A percentile compares a stretch with the other conserved stretches of the same genome.
Conservation (phyloP, 2,113 vertebrate species). For the Semicossyphus pulcher region DNA sequence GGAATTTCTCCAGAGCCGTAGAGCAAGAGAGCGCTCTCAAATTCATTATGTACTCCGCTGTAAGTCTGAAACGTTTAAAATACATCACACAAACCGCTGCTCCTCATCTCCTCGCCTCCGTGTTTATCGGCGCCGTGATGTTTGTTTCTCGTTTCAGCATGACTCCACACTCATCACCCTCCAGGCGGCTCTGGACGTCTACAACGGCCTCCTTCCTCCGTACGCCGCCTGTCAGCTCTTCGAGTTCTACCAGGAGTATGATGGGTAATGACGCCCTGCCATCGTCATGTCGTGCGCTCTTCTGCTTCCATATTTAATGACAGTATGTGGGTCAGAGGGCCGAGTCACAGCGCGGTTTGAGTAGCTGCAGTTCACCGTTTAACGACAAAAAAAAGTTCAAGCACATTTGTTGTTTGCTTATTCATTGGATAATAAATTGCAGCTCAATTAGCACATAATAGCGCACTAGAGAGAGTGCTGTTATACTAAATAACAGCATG, state of each 20-base stretch:
- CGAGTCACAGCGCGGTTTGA: conserved; percentile 27
- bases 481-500: too few relatives aligned
- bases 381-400: conserved; percentile 11
- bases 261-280: conserved; percentile 84
- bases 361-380: conserved; percentile 8
- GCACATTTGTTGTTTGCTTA: background rate
- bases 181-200: conserved; percentile 88
- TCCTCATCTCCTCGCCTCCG: conserved; percentile 29
- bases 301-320: conserved; percentile 50
- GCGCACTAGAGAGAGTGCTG: too few relatives aligned
- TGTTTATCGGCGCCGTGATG: conserved; percentile 12
- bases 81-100: conserved; percentile 4
- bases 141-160: conserved; percentile 71
- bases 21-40: conserved; percentile 79
- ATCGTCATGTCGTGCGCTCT: conserved; percentile 15
- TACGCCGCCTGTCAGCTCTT: conserved; percentile 90
- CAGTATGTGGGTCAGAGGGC: conserved; percentile 55
- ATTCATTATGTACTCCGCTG: conserved; percentile 90
- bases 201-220: conserved; percentile 86
- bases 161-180: conserved; percentile 89
- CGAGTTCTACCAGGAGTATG: conserved; percentile 88
- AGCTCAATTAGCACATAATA: background rate
- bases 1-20: conserved; percentile 82
- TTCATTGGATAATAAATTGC: too few relatives aligned
- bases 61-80: conserved; percentile 78